These are phyloP conservation scores for Drosophila kanekoi DNA, from an alignment of 2,888 invertebrate species.

Conservation along the genomic window DNA sequence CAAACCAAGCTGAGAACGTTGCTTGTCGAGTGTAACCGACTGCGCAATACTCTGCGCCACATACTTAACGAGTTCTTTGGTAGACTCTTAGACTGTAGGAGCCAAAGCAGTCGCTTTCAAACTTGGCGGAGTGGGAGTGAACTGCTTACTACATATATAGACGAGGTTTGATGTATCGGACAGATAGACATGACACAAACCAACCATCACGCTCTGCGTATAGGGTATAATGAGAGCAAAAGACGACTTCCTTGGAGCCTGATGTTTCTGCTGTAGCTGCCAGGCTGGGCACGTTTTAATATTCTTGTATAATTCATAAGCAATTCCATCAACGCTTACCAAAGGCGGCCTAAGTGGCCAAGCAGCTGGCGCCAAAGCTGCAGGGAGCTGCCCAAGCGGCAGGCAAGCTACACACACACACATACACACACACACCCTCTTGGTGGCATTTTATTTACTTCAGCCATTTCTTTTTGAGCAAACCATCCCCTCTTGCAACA, in stretches of 20 bases:
- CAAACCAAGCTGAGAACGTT: neutral
- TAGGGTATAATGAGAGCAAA: slow-evolving; percentile 6
- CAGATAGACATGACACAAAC: too few relatives aligned
- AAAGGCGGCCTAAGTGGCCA: slow-evolving; percentile 83
- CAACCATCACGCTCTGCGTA: neutral
- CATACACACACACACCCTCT: neutral
- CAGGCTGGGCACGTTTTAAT: slow-evolving; percentile 73
- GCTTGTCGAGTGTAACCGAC: neutral
- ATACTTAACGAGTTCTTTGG: too few relatives aligned
- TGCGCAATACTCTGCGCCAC: neutral
- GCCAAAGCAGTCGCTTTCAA: too few relatives aligned
- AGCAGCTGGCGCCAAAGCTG: slow-evolving; percentile 83
- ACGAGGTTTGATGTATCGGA: too few relatives aligned
- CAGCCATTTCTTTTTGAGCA: slow-evolving; percentile 52
- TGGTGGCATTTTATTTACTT: slow-evolving; percentile 68
- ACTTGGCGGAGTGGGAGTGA: too few relatives aligned
- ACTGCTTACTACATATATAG: too few relatives aligned
- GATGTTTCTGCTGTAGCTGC: slow-evolving; percentile 42
- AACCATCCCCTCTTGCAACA: slow-evolving; percentile 50
- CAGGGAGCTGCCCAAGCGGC: slow-evolving; percentile 2
- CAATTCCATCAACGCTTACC: slow-evolving; percentile 84
- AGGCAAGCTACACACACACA: neutral
- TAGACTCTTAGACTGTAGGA: too few relatives aligned
- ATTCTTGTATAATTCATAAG: slow-evolving; percentile 85
- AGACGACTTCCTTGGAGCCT: slow-evolving; percentile 1